Percentiles rank a stretch among this genome's conserved stretches.
phyloP scores from a whole-genome alignment of 1,140 invertebrate species.

The Zaprionus gabonicus region DNA sequence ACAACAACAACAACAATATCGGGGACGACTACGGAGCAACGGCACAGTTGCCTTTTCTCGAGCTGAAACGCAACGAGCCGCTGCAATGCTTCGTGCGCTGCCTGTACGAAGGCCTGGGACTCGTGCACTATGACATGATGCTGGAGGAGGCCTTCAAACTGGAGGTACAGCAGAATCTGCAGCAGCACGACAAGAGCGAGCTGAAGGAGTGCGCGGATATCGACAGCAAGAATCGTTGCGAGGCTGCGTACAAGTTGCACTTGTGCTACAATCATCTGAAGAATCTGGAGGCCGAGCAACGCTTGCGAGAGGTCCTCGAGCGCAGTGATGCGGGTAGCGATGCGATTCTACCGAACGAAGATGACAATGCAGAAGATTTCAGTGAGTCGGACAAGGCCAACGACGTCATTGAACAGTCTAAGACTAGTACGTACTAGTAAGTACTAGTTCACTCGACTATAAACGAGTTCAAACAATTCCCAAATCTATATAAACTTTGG shows the following conservation, averaged over 20 bases:
- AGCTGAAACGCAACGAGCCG: slow-evolving; percentile 67
- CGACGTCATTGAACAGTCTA: slow-evolving; percentile 43
- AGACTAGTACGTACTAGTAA: no score
- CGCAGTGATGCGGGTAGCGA: slow-evolving; percentile 45
- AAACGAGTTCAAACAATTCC: background rate
- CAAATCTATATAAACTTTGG: background rate
- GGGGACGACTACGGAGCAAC: slow-evolving; percentile 49
- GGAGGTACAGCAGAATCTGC: slow-evolving; percentile 58
- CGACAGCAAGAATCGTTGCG: slow-evolving; percentile 61
- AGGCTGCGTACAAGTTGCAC: slow-evolving; percentile 73
- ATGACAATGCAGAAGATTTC: slow-evolving; percentile 34
- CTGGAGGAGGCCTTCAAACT: slow-evolving; percentile 66
- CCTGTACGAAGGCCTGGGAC: slow-evolving; percentile 58
- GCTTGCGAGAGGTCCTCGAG: slow-evolving; percentile 62
- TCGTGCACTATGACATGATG: slow-evolving; percentile 64
- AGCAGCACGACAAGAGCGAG: slow-evolving; percentile 54
- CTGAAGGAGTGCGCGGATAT: slow-evolving; percentile 63
- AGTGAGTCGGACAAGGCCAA: slow-evolving; percentile 15
- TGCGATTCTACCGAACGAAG: slow-evolving; percentile 6
- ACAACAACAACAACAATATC: slow-evolving; percentile 49
- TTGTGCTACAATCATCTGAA: slow-evolving; percentile 76
- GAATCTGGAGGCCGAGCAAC: slow-evolving; percentile 70
- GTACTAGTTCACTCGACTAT: slow-evolving; percentile 24
- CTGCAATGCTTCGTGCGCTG: slow-evolving; percentile 72
- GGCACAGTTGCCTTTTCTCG: slow-evolving; percentile 43